phyloP scores from a whole-genome alignment of 2,113 vertebrate genomes.

The Formicarius rufipectus region DNA sequence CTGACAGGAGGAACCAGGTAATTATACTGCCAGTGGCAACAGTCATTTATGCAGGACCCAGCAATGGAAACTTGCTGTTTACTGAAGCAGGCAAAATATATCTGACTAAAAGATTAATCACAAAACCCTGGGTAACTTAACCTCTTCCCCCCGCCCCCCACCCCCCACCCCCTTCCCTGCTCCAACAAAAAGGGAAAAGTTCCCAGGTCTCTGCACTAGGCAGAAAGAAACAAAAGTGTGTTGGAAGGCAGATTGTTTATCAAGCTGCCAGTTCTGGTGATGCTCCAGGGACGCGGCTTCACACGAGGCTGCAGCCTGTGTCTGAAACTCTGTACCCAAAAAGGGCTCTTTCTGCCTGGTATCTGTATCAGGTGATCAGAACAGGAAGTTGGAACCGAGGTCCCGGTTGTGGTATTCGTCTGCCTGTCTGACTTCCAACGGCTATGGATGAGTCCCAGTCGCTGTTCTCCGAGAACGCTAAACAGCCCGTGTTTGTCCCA shows the following conservation, averaged over 20 bases:
- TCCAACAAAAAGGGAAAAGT: background rate
- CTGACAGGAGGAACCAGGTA: background rate
- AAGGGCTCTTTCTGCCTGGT: background rate
- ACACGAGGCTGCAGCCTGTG: fast-evolving
- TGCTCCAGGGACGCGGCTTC: background rate
- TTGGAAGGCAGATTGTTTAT: background rate
- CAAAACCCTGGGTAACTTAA: background rate
- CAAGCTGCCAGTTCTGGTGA: background rate
- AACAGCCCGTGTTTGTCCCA: fast-evolving
- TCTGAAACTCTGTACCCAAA: fast-evolving
- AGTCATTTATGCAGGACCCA: background rate
- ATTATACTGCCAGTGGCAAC: background rate
- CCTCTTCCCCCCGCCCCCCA: no score
- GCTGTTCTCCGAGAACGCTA: background rate
- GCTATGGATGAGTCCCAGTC: background rate
- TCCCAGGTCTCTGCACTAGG: no score
- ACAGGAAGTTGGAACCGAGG: background rate
- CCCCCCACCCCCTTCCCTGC: no score
- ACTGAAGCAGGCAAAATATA: background rate
- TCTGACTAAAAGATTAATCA: background rate
- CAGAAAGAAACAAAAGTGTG: background rate
- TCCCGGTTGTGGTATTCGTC: background rate
- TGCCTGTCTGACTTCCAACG: background rate
- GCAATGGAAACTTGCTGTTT: background rate
- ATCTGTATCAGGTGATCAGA: background rate